Percentiles rank a stretch among this genome's conserved stretches.
Evolutionary conservation across 2,888 invertebrate species (phyloP).

Genomic region (Exocentrus adspersus): DNA sequence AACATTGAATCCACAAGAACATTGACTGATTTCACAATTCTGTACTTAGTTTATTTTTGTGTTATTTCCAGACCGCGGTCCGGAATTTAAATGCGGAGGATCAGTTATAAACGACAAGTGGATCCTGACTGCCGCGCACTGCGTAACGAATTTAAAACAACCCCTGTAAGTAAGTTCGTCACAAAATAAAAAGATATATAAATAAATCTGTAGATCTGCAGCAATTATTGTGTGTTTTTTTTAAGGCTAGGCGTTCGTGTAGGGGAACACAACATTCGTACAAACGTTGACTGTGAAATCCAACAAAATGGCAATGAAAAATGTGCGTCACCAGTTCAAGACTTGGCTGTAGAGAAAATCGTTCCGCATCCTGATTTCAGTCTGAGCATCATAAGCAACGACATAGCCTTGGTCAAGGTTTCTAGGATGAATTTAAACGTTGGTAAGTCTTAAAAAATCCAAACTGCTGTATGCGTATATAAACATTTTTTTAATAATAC

Average conservation of each 20-base stretch:
- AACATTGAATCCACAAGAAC: too few relatives aligned
- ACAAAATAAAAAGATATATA: too few relatives aligned
- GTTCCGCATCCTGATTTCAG: slow-evolving; percentile 68
- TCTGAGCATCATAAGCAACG: slow-evolving; percentile 65
- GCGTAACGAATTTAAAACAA: slow-evolving; percentile 59
- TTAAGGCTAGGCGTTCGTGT: slow-evolving; percentile 70
- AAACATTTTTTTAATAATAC: too few relatives aligned
- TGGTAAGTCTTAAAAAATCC: slow-evolving; percentile 48
- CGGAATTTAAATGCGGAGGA: slow-evolving; percentile 64
- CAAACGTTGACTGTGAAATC: slow-evolving; percentile 63
- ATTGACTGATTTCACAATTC: too few relatives aligned
- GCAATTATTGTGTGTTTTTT: too few relatives aligned
- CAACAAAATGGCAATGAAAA: slow-evolving; percentile 48
- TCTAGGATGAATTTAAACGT: slow-evolving; percentile 59
- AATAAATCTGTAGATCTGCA: too few relatives aligned
- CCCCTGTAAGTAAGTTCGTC: slow-evolving; percentile 52
- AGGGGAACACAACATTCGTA: slow-evolving; percentile 70
- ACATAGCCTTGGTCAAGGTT: slow-evolving; percentile 69
- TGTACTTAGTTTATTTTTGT: neutral
- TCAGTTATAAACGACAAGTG: slow-evolving; percentile 67
- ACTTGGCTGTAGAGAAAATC: slow-evolving; percentile 65
- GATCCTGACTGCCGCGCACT: slow-evolving; percentile 71
- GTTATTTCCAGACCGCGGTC: slow-evolving; percentile 50
- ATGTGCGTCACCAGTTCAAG: slow-evolving; percentile 65
- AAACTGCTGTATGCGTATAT: too few relatives aligned